These are phyloP conservation scores for Serrognathus titanus DNA, from an alignment of 2,888 invertebrate species.

Conservation along the genomic window DNA sequence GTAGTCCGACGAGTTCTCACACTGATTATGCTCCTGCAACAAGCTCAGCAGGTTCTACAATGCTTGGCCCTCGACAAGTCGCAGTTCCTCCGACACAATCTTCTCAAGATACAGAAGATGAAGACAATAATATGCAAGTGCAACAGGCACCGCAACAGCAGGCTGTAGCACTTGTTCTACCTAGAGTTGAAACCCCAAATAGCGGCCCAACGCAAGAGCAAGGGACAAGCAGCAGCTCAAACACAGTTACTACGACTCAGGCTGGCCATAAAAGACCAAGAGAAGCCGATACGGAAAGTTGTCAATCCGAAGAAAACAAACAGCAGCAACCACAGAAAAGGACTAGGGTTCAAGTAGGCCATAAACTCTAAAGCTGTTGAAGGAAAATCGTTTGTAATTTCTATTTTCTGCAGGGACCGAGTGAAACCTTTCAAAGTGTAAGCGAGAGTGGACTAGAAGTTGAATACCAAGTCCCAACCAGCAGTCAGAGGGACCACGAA, in stretches of 20 bases:
- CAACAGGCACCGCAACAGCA: conserved; percentile 52
- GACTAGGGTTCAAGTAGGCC: conserved; percentile 53
- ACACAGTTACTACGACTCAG: conserved; percentile 67
- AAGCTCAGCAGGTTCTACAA: conserved; percentile 54
- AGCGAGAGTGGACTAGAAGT: conserved; percentile 62
- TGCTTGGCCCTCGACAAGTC: conserved; percentile 53
- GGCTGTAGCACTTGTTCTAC: conserved; percentile 69
- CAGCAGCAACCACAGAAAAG: conserved; percentile 52
- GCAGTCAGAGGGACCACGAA: conserved; percentile 82
- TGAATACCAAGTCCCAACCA: conserved; percentile 83
- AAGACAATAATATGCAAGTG: conserved; percentile 42
- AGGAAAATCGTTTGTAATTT: not conserved
- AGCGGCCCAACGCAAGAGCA: conserved; percentile 46
- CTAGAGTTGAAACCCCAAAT: conserved; percentile 65
- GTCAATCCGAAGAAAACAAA: conserved; percentile 49
- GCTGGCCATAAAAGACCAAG: conserved; percentile 60
- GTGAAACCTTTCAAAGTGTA: conserved; percentile 22
- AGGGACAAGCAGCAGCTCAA: conserved; percentile 55
- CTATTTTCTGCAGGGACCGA: conserved; percentile 22
- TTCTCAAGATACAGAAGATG: conserved; percentile 56
- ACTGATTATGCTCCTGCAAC: conserved; percentile 86
- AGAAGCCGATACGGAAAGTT: conserved; percentile 55
- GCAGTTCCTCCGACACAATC: conserved; percentile 63
- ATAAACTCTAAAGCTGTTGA: not conserved
- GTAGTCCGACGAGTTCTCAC: conserved; percentile 70